phyloP scores from a whole-genome alignment of 2,797 vertebrate species.

The Pangasius krempfi region DNA sequence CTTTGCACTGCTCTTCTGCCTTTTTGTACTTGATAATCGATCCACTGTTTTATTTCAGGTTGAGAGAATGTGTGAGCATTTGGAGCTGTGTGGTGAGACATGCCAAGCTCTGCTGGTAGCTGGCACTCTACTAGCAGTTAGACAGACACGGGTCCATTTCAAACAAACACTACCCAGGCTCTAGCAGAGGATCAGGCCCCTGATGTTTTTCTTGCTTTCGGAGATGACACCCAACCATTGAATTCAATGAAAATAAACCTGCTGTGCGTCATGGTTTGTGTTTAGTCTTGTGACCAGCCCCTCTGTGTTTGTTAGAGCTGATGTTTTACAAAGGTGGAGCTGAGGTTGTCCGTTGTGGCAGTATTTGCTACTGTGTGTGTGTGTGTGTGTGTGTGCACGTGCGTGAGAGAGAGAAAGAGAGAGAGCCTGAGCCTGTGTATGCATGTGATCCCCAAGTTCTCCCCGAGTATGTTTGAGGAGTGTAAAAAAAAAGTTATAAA shows the following conservation, averaged over 20 bases:
- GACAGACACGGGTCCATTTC: conserved; percentile 14
- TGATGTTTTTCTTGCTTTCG: conserved; percentile 45
- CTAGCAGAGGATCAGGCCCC: conserved; percentile 7
- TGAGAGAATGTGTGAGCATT: conserved; percentile 15
- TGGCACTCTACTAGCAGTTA: conserved; percentile 7
- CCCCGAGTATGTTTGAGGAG: too few species aligned
- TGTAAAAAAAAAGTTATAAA: too few species aligned
- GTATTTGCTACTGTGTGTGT: background rate
- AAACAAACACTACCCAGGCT: conserved; percentile 30
- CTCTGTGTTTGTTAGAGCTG: conserved; percentile 10
- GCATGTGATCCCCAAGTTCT: background rate
- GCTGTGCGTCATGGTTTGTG: conserved; percentile 28
- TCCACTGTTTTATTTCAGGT: background rate
- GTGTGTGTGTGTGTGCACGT: background rate
- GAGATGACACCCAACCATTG: conserved; percentile 24
- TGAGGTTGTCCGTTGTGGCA: background rate
- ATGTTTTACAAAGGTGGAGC: conserved; percentile 10
- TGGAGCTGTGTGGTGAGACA: conserved; percentile 1
- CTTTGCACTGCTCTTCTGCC: conserved; percentile 1
- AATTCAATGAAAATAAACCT: conserved; percentile 42
- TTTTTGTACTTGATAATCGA: conserved; percentile 24
- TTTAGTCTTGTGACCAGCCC: conserved; percentile 31
- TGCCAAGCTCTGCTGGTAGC: conserved; percentile 29
- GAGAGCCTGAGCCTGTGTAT: too few species aligned
- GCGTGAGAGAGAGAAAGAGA: too few species aligned